phyloP scores from a whole-genome alignment of 2,113 vertebrate genomes.

The Dendrocopos noguchii region DNA sequence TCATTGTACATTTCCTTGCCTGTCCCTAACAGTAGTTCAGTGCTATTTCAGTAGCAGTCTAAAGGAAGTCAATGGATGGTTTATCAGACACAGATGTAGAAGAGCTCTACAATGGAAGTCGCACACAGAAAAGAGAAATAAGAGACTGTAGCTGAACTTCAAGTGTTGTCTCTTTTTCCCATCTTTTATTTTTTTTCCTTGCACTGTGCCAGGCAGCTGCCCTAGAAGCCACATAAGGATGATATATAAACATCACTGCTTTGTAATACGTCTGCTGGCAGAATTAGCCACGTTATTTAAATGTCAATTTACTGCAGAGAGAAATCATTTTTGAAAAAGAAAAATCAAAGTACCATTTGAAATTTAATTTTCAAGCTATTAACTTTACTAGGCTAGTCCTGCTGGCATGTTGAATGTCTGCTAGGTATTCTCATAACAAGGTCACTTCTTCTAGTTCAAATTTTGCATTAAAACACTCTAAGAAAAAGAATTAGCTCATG shows the following conservation, averaged over 20 bases:
- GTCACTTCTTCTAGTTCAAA: slow-evolving; percentile 12
- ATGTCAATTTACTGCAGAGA: slow-evolving; percentile 33
- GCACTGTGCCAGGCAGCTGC: neutral
- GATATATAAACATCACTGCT: neutral
- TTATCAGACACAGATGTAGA: neutral
- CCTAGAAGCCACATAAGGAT: neutral
- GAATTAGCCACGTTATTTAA: slow-evolving; percentile 19
- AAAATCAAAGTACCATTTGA: slow-evolving; percentile 34
- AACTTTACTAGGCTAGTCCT: neutral
- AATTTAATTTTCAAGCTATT: slow-evolving; percentile 52
- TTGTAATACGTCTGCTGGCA: neutral
- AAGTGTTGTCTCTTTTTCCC: neutral
- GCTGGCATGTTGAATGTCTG: neutral
- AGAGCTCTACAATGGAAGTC: neutral
- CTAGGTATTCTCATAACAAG: slow-evolving; percentile 15
- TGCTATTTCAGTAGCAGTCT: neutral
- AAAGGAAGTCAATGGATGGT: neutral
- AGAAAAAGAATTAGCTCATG: neutral
- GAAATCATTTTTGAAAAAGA: neutral
- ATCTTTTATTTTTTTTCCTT: neutral
- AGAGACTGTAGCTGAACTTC: neutral
- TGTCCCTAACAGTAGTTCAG: neutral
- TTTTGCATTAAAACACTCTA: neutral
- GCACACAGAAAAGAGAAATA: neutral
- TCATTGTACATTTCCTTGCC: neutral